These are phyloP conservation scores for Glaucopsyche alexis DNA, from an alignment of 2,888 invertebrate species.

Conservation along the genomic window DNA sequence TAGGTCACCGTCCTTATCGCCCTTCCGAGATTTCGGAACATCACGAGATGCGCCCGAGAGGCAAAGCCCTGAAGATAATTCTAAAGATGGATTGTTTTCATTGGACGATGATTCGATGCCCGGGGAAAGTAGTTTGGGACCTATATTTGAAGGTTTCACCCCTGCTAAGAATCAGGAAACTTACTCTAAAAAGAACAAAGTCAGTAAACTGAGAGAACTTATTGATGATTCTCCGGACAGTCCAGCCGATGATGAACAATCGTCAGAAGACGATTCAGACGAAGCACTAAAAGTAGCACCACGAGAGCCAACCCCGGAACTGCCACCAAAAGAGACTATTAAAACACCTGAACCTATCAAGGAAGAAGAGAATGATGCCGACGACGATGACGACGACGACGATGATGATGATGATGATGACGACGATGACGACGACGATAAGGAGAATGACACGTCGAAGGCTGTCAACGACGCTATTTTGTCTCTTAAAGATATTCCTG, in stretches of 20 bases:
- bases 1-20: conserved; percentile 69
- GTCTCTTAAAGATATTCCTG: conserved; percentile 46
- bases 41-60: conserved; percentile 80
- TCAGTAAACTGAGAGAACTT: conserved; percentile 66
- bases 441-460: conserved; percentile 42
- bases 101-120: conserved; percentile 82
- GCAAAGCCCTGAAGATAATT: conserved; percentile 82
- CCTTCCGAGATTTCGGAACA: conserved; percentile 65
- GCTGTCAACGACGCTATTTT: conserved; percentile 46
- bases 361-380: conserved; percentile 48
- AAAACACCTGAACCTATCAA: conserved; percentile 51
- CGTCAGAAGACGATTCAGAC: conserved; percentile 71
- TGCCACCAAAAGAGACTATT: conserved; percentile 46
- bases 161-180: conserved; percentile 79
- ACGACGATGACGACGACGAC: conserved; percentile 18
- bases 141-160: conserved; percentile 78
- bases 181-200: conserved; percentile 75
- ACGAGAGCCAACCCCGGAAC: conserved; percentile 49
- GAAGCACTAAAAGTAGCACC: conserved; percentile 54
- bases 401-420: conserved; percentile 17
- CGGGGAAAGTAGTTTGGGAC: conserved; percentile 74
- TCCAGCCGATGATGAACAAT: conserved; percentile 75
- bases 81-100: conserved; percentile 81
- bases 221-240: conserved; percentile 75
- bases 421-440: conserved; percentile 23